phyloP scores from a whole-genome alignment of 2,888 invertebrate genomes.

The Myopa testacea region DNA sequence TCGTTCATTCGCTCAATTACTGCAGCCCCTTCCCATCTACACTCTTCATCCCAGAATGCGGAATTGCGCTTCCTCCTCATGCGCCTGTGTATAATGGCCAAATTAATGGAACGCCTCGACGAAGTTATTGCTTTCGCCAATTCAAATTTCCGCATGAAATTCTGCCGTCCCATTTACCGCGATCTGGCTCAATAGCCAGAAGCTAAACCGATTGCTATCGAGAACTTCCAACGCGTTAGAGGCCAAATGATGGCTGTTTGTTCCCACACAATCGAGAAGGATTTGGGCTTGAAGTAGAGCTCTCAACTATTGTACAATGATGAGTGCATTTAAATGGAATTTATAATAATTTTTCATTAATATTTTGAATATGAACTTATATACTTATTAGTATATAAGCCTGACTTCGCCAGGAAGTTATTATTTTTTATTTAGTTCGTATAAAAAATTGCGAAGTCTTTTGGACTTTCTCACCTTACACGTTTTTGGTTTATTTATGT shows the following conservation, averaged over 20 bases:
- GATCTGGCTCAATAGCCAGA: conserved; percentile 86
- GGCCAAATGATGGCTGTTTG: conserved; percentile 87
- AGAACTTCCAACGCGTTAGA: conserved; percentile 78
- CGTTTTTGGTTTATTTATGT: no score
- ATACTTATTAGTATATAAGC: no score
- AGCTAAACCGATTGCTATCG: conserved; percentile 75
- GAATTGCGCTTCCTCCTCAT: conserved; percentile 86
- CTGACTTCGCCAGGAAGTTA: no score
- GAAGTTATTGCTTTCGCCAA: conserved; percentile 83
- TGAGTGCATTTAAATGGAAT: no score
- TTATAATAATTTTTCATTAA: no score
- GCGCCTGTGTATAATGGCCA: conserved; percentile 80
- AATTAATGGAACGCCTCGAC: conserved; percentile 75
- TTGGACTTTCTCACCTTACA: no score
- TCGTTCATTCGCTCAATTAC: conserved; percentile 43
- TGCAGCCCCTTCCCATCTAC: conserved; percentile 48
- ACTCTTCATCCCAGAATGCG: conserved; percentile 72
- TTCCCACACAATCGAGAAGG: conserved; percentile 79
- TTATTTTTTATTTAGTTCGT: no score
- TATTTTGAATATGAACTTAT: no score
- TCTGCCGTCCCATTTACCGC: conserved; percentile 86
- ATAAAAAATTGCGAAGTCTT: no score
- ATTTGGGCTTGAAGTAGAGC: conserved; percentile 70
- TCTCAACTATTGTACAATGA: neutral
- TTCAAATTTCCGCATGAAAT: conserved; percentile 91